Evolutionary conservation across 2,888 invertebrate species (phyloP).

Genomic region (Andrena chrysosceles): DNA sequence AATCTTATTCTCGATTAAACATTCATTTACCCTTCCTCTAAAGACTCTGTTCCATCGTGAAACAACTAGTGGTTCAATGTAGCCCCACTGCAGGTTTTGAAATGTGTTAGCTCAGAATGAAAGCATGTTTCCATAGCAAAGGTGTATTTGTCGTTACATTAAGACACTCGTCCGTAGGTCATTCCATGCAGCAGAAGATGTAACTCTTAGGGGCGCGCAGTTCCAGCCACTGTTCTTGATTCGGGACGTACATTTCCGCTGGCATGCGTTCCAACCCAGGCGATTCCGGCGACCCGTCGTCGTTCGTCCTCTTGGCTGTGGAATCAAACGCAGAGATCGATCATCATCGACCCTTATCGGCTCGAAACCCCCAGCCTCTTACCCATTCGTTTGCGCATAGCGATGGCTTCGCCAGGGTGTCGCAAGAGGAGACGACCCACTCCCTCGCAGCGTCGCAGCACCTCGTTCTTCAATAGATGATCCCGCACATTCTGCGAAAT

Average conservation of each 20-base stretch:
- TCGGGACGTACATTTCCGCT: constrained; percentile 96
- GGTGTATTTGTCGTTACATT: background rate
- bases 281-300: constrained; percentile 82
- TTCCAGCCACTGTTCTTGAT: constrained; percentile 95
- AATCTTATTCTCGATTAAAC: too few relatives aligned
- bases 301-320: constrained; percentile 75
- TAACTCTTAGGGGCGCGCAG: constrained; percentile 88
- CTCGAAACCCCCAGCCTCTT: constrained; percentile 20
- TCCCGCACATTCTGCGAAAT: constrained; percentile 86
- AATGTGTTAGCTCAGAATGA: too few relatives aligned
- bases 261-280: constrained; percentile 89
- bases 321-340: background rate
- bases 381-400: constrained; percentile 86
- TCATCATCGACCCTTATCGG: background rate
- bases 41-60: too few relatives aligned
- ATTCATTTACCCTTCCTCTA: too few relatives aligned
- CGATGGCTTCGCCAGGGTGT: constrained; percentile 93
- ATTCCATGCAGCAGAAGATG: constrained; percentile 77
- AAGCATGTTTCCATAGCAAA: background rate
- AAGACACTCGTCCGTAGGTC: constrained; percentile 29
- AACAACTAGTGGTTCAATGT: too few relatives aligned
- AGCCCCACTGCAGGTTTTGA: too few relatives aligned
- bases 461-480: constrained; percentile 86
- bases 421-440: constrained; percentile 92
- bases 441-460: constrained; percentile 91